A percentile compares a stretch with the other conserved stretches of the same genome.
Conservation (phyloP, 2,113 vertebrate species). For the Rutilus rutilus region DNA sequence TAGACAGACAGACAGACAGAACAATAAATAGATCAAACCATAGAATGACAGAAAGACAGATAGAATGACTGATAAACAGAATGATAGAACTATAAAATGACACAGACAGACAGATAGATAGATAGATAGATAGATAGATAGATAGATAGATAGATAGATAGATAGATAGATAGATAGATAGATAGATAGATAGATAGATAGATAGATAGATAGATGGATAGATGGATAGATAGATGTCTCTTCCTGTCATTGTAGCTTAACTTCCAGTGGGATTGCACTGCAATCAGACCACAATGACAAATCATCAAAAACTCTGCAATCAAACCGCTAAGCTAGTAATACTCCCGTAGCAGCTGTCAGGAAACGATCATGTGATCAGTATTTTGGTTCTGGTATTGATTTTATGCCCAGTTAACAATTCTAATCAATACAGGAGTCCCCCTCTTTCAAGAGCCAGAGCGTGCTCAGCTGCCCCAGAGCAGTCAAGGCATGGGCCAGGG, state of each 20-base stretch:
- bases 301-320: neutral
- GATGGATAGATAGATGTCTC: neutral
- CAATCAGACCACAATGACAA: neutral
- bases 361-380: neutral
- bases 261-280: neutral
- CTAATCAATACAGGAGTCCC: slow-evolving; percentile 31
- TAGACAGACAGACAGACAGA: too few relatives aligned
- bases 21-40: too few relatives aligned
- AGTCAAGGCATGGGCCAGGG: slow-evolving; percentile 37
- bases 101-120: rapidly evolving
- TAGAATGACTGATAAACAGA: neutral
- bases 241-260: neutral
- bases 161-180: neutral
- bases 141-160: rapidly evolving
- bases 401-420: slow-evolving; percentile 30
- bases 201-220: neutral
- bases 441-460: slow-evolving; percentile 1
- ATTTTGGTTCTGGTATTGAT: slow-evolving; percentile 45
- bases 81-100: neutral
- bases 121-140: rapidly evolving
- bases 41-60: neutral
- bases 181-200: neutral
- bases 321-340: neutral
- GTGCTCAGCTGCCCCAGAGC: slow-evolving; percentile 35
- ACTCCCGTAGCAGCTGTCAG: neutral